Evolutionary conservation across 2,888 invertebrate species (phyloP).

Genomic region (Rhorus exstirpatorius): DNA sequence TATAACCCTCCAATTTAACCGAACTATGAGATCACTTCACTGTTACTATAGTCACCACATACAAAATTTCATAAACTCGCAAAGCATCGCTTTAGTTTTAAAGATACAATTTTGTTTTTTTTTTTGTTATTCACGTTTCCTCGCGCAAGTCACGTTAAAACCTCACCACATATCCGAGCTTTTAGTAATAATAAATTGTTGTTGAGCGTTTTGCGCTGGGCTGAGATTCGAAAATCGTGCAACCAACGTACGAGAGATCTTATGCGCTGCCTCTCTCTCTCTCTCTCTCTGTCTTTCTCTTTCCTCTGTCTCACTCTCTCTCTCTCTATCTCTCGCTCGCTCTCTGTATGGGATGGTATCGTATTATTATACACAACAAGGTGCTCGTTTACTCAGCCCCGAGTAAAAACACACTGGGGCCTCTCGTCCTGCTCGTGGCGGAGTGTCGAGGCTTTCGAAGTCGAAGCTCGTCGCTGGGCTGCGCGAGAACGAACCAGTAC

Average conservation of each 20-base stretch:
- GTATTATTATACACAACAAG: slow-evolving; percentile 95
- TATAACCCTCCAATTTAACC: background rate
- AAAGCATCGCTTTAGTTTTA: background rate
- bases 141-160: background rate
- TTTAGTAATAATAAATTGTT: slow-evolving; percentile 9
- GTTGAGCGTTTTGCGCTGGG: background rate
- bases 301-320: slow-evolving; percentile 43
- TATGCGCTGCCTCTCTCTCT: slow-evolving; percentile 17
- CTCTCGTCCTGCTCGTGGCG: slow-evolving; percentile 76
- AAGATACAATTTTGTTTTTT: background rate
- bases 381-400: slow-evolving; percentile 92
- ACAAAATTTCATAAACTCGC: background rate
- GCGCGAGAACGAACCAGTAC: slow-evolving; percentile 61
- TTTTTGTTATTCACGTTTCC: background rate
- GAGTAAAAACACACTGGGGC: slow-evolving; percentile 85
- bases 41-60: background rate
- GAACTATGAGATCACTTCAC: slow-evolving; percentile 35
- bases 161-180: background rate
- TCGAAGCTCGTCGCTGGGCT: slow-evolving; percentile 68
- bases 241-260: background rate
- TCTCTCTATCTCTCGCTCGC: slow-evolving; percentile 60
- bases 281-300: slow-evolving; percentile 27
- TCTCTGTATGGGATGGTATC: slow-evolving; percentile 68
- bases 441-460: slow-evolving; percentile 72
- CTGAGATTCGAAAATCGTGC: slow-evolving; percentile 32